Evolutionary conservation across 2,797 vertebrate species (phyloP), one percentile per base, ranked within the genome.

Genomic region (Anas bahamensis): DNA sequence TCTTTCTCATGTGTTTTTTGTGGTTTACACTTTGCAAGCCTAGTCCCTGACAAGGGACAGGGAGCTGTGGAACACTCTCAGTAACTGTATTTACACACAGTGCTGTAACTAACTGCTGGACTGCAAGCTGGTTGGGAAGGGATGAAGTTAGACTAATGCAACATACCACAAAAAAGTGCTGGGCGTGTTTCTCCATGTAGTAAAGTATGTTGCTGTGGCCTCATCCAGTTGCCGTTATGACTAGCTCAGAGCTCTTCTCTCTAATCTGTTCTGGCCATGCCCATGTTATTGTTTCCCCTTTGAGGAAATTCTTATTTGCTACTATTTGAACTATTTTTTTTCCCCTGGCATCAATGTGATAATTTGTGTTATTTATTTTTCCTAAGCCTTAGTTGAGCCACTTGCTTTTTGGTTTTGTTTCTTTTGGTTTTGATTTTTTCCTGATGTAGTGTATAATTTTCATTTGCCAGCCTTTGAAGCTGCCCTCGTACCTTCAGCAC

Each of bases 361-460:
- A 10, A 68, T 72, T 24, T 13, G 26, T 21, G 26, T 11, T 50
- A 29, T 59, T 41, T 37, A 60, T 79, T 87, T 31, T 42, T 9
- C 56, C 29, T 60, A 76, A 91, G 57, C 68, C 61, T 73, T 75
- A n/a, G 56, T 57, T 76, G 64, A 41, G 60, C 71, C 68, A 61
- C 2, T 55, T 76, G 46, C 86, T 52, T 76, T 56, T 91, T 50
- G 23, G 23, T 24, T 50, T 50, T 50, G 13, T 24, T 50, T 50
- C 10, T 23, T 46, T 46, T 44, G 44, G 44, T 46, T 46, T 46
- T 46, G 46, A 22, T 46, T 52, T 93, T 88, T 92, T 89, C 76
- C 70, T 92, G 83, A 80, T 89, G 85, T 93, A 78, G 59, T 93
- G 24, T 66, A 52, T 90, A 79, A 73, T 93, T 96, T 95, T 86